Base-by-base conservation (phyloP, 2,888 invertebrate species). In the Venustoraphidia nigricollis region DNA sequence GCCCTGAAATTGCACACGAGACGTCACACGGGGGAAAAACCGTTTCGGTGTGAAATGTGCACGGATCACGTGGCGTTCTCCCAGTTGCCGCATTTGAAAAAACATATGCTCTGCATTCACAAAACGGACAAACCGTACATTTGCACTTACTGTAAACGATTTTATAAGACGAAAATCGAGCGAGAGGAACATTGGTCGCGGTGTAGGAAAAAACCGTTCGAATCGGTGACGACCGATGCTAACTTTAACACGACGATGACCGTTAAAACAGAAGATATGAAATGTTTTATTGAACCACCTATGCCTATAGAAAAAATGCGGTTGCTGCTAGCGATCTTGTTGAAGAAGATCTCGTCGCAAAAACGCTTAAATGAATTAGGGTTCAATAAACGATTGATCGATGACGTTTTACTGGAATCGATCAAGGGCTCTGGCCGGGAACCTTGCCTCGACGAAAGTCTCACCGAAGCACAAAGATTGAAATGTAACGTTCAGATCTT, bases 61-160 rank as follows among this genome's bases (percentile, higher is more conserved):
- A 69, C 72, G 51, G 66, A 68, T 41, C 78, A 79, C 37, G 73
- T 79, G 37, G 77, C 80, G 1, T 89, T 89, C 63, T 81, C 85
- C 0, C 90, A 90, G 61, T 65, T 90, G 49, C 87, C 90, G 0
- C 90, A 90, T 60, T 77, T 90, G 65, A 90, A 90, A 65, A 85
- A 88, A 52, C 90, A 91, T 62, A 87, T 91, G 87, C 74, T 78
- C 52, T 83, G 83, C 58, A 86, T 90, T 47, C 90, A 90, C 62
- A 82, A 84, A 35, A 77, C 83, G 54, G 75, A 75, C 52, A 81
- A 85, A 54, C 83, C 87, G 0, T 90, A 89, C 60, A 77, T 81
- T 60, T 90, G 90, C 61, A 67, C 70, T 14, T 76, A 76, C 45
- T 90, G 90, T 63, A 71, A 77, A 35, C 70, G 74, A 43, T 86